Evolutionary conservation across 2,888 invertebrate genomes (phyloP).

Genomic region (Pardosa pseudoannulata): DNA sequence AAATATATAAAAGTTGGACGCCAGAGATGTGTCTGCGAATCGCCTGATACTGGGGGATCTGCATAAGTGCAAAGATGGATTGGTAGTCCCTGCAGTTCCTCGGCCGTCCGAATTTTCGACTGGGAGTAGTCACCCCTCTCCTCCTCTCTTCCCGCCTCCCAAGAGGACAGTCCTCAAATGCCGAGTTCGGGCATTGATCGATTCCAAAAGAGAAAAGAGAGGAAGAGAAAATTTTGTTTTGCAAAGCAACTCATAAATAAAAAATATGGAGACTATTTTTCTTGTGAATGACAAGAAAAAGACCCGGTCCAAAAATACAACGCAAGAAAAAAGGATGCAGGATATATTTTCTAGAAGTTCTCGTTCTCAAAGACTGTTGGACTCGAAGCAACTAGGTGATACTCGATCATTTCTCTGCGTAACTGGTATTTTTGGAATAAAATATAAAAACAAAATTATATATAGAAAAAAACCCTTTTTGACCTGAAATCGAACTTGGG

Average conservation of each 20-base stretch:
- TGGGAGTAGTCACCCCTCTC: neutral
- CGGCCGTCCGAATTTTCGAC: neutral
- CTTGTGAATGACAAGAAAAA: too few relatives aligned
- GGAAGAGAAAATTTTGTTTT: constrained; percentile 4
- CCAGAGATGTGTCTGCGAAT: constrained; percentile 5
- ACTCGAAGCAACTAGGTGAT: too few relatives aligned
- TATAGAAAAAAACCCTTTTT: too few relatives aligned
- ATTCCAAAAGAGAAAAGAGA: neutral
- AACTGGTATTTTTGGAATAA: too few relatives aligned
- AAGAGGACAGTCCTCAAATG: neutral
- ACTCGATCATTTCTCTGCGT: too few relatives aligned
- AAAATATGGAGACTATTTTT: neutral
- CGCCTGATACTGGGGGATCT: neutral
- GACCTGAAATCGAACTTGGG: too few relatives aligned
- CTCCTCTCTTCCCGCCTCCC: too few relatives aligned
- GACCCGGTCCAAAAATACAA: too few relatives aligned
- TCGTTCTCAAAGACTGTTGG: too few relatives aligned
- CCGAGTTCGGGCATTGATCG: neutral
- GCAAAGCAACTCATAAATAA: constrained; percentile 9
- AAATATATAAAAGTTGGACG: neutral
- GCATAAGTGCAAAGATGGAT: constrained; percentile 17
- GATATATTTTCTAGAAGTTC: too few relatives aligned
- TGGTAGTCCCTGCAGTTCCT: neutral
- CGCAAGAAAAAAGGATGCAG: too few relatives aligned
- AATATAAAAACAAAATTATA: too few relatives aligned